phyloP scores from a whole-genome alignment of 2,113 vertebrate genomes.

The Solea senegalensis region DNA sequence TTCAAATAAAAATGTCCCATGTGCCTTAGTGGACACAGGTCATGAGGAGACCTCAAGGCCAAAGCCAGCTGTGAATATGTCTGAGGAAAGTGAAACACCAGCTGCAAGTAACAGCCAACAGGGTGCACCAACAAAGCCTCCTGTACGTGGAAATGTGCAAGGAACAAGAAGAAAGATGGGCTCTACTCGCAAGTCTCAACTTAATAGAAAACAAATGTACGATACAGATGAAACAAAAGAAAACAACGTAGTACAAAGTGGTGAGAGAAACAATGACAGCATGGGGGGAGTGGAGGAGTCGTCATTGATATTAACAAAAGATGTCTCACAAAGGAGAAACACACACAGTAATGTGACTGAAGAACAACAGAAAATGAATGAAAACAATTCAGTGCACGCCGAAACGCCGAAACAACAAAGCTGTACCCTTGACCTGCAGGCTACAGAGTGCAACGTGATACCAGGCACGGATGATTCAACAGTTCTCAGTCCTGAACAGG shows the following conservation, averaged over 20 bases:
- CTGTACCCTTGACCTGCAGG: slow-evolving; percentile 9
- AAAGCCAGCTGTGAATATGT: slow-evolving; percentile 6
- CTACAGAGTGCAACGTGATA: slow-evolving; percentile 14
- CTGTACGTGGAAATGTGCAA: slow-evolving; percentile 11
- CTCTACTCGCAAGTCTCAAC: slow-evolving; percentile 54
- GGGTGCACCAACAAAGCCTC: not conserved
- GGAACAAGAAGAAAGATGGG: slow-evolving; percentile 64
- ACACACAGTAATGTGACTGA: not conserved
- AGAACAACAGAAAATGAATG: slow-evolving; percentile 24
- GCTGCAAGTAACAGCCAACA: not conserved
- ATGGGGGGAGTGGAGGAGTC: slow-evolving; percentile 12
- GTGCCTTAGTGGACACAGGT: not conserved
- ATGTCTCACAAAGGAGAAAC: slow-evolving; percentile 7
- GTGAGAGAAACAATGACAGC: not conserved
- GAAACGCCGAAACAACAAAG: not conserved
- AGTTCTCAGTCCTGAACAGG: slow-evolving; percentile 4
- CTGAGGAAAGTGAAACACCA: slow-evolving; percentile 7
- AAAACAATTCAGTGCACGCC: not conserved
- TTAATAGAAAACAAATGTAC: slow-evolving; percentile 26
- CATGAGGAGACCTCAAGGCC: not conserved
- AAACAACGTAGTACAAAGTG: not conserved
- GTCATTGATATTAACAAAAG: not conserved
- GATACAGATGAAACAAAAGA: not conserved
- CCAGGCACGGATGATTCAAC: not conserved
- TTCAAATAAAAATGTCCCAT: not conserved